Percentiles rank a stretch among this genome's conserved stretches.
These are phyloP conservation scores for Penaeus japonicus DNA, from an alignment of 1,140 invertebrate genomes.

Conservation along the genomic window DNA sequence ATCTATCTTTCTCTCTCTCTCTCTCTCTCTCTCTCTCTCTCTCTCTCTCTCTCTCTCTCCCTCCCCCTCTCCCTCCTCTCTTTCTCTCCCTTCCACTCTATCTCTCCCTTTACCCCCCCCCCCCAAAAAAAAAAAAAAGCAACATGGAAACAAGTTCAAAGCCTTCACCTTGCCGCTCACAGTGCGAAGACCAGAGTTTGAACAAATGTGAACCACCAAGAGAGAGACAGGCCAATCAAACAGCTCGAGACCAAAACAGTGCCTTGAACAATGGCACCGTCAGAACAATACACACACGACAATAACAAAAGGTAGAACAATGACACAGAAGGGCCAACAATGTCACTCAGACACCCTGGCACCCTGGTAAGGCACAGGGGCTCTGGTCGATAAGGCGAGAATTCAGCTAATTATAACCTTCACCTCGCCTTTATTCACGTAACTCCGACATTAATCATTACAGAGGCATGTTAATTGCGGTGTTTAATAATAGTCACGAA, in stretches of 20 bases:
- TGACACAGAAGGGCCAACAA: not conserved
- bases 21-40: too few relatives aligned
- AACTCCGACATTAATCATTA: slow-evolving; percentile 36
- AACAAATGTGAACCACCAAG: not conserved
- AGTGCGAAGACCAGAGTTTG: not conserved
- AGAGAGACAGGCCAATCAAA: too few relatives aligned
- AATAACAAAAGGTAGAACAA: not conserved
- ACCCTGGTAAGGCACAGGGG: not conserved
- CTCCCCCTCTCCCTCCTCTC: too few relatives aligned
- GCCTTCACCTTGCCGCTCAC: not conserved
- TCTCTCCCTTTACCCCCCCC: too few relatives aligned
- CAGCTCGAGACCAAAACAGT: too few relatives aligned
- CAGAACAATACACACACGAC: too few relatives aligned
- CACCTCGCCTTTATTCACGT: slow-evolving; percentile 31
- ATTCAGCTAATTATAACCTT: slow-evolving; percentile 50
- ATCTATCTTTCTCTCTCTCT: too few relatives aligned
- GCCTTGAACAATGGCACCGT: too few relatives aligned
- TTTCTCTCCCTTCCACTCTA: too few relatives aligned
- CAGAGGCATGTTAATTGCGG: slow-evolving; percentile 42
- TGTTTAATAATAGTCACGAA: not conserved
- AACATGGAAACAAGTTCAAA: not conserved
- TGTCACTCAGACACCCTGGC: not conserved
- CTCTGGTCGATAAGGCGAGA: slow-evolving; percentile 42
- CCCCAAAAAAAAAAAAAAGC: not conserved
- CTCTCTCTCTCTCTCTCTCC: too few relatives aligned